Evolutionary conservation across 2,113 vertebrate species (phyloP).

Genomic region (Bos javanicus): DNA sequence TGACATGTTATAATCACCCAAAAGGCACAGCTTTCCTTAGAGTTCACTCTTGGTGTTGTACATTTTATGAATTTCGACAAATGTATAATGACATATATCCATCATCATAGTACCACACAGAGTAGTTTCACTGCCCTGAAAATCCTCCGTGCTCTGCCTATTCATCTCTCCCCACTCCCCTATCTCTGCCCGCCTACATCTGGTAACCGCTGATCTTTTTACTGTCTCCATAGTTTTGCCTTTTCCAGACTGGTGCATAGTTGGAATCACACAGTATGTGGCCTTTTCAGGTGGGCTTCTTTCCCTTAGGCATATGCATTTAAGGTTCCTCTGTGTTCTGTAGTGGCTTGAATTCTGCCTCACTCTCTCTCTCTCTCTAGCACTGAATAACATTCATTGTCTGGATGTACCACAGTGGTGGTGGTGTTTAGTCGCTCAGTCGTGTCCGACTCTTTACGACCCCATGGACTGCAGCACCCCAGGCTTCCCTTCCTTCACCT

Average conservation of each 20-base stretch:
- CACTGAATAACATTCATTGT: neutral
- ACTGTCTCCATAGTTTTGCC: neutral
- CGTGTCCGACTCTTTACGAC: fast-evolving
- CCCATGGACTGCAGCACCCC: neutral
- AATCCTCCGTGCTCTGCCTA: neutral
- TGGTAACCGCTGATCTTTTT: neutral
- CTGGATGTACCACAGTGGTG: neutral
- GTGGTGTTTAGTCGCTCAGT: fast-evolving
- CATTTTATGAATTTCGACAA: neutral
- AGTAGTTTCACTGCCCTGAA: neutral
- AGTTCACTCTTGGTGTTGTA: neutral
- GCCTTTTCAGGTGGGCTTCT: neutral
- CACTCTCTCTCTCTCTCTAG: neutral
- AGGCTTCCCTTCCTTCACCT: neutral
- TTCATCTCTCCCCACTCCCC: neutral
- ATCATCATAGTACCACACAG: neutral
- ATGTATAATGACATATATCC: neutral
- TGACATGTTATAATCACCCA: neutral
- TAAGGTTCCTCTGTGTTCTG: neutral
- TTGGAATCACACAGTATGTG: neutral
- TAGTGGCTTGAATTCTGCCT: neutral
- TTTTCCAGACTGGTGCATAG: neutral
- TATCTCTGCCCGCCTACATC: neutral
- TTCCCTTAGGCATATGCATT: neutral
- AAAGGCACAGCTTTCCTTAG: neutral